These are phyloP conservation scores for Eremophila alpestris DNA, from an alignment of 2,797 vertebrate species.

Conservation along the genomic window DNA sequence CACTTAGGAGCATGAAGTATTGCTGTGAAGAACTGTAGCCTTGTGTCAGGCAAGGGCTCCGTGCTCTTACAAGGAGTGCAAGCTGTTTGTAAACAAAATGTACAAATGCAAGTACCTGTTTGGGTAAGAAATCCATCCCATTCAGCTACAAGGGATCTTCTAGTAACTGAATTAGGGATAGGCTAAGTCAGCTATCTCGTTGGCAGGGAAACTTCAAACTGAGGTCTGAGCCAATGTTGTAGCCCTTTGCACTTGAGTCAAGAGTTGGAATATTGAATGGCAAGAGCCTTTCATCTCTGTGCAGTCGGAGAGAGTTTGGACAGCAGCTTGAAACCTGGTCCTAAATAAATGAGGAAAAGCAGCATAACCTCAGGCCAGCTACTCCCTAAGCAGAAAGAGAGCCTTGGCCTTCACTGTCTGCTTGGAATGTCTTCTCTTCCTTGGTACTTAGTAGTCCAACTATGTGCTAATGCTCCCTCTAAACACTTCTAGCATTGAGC, in stretches of 20 bases:
- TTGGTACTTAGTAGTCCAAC: background rate
- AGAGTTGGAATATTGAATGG: background rate
- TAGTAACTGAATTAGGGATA: background rate
- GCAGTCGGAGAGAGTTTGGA: background rate
- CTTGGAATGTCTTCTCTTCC: background rate
- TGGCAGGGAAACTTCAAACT: background rate
- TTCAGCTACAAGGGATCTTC: background rate
- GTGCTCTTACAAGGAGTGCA: background rate
- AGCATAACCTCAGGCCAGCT: background rate
- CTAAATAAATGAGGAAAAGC: background rate
- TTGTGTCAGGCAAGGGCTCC: background rate
- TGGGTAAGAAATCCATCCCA: background rate
- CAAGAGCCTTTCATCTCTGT: background rate
- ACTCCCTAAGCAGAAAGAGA: background rate
- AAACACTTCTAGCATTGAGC: background rate
- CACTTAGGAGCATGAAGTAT: background rate
- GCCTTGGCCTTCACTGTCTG: background rate
- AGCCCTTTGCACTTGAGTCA: background rate
- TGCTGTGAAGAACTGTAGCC: background rate
- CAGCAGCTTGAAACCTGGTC: background rate
- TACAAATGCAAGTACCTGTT: background rate
- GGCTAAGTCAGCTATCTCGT: fast-evolving
- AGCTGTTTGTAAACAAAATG: conserved; percentile 23
- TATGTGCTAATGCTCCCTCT: background rate
- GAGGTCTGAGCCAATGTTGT: background rate